These are phyloP conservation scores for Meriones psammophilus DNA, from an alignment of 2,797 vertebrate species.

Conservation along the genomic window DNA sequence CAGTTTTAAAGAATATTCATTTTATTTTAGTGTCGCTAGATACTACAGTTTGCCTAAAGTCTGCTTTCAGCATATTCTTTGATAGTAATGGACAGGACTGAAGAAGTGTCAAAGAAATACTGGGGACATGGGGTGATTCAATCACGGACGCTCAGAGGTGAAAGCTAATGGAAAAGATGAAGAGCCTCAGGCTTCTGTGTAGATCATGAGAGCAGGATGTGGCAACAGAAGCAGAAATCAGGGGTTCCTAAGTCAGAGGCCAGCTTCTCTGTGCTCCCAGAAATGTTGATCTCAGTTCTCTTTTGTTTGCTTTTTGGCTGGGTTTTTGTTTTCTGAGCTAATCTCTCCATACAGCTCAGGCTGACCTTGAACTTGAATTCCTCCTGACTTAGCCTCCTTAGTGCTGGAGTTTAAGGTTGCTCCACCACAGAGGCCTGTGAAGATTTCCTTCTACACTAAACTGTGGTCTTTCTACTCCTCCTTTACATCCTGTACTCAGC, in stretches of 20 bases:
- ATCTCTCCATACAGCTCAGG: background rate
- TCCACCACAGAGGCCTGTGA: background rate
- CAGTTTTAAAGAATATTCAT: background rate
- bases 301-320: background rate
- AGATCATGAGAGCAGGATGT: rapidly evolving
- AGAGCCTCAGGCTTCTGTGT: rapidly evolving
- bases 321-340: background rate
- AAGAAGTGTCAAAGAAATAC: background rate
- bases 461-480: background rate
- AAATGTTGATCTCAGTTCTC: background rate
- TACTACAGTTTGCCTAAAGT: background rate
- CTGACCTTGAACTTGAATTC: background rate
- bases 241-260: background rate
- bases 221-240: background rate
- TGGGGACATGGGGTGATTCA: background rate
- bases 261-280: background rate
- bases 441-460: background rate
- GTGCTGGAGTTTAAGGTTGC: background rate
- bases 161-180: background rate
- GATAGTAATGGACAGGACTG: background rate
- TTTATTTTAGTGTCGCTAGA: background rate
- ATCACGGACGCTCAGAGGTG: background rate
- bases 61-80: background rate
- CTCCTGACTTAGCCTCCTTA: background rate
- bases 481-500: background rate